These are phyloP conservation scores for Noctua janthe DNA, from an alignment of 2,888 invertebrate species.

Conservation along the genomic window DNA sequence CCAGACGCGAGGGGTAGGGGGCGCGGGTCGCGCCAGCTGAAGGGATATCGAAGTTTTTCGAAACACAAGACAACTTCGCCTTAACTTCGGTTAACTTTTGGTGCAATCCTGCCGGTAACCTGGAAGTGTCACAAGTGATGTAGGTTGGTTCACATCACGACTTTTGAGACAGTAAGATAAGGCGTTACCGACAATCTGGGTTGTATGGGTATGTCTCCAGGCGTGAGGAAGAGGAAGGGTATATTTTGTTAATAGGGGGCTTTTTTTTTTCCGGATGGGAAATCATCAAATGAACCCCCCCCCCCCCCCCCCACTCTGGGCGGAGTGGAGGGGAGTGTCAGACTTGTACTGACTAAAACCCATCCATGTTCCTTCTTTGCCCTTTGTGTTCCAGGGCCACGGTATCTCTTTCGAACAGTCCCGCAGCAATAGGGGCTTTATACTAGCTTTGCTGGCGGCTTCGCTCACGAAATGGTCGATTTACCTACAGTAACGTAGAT, in stretches of 20 bases:
- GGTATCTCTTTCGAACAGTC: too few species aligned
- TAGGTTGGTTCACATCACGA: conserved; percentile 64
- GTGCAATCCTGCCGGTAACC: conserved; percentile 62
- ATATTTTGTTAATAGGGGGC: not conserved
- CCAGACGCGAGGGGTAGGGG: not conserved
- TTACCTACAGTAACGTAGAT: not conserved
- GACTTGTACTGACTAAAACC: too few species aligned
- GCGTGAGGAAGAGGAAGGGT: not conserved
- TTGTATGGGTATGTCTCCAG: conserved; percentile 22
- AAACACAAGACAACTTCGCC: conserved; percentile 47
- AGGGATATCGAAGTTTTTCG: conserved; percentile 62
- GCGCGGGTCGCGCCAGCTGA: not conserved
- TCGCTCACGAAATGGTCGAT: not conserved
- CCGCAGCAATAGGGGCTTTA: too few species aligned
- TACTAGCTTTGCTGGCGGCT: not conserved
- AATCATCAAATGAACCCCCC: too few species aligned
- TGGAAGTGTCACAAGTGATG: conserved; percentile 68
- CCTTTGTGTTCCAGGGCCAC: too few species aligned
- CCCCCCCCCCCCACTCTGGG: too few species aligned
- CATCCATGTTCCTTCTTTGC: too few species aligned
- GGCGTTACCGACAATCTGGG: conserved; percentile 39
- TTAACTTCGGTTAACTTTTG: conserved; percentile 66
- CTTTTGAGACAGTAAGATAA: conserved; percentile 63
- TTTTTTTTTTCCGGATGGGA: too few species aligned
- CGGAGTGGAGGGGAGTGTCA: too few species aligned